phyloP scores from a whole-genome alignment of 2,797 vertebrate species.

The Molossus molossus region DNA sequence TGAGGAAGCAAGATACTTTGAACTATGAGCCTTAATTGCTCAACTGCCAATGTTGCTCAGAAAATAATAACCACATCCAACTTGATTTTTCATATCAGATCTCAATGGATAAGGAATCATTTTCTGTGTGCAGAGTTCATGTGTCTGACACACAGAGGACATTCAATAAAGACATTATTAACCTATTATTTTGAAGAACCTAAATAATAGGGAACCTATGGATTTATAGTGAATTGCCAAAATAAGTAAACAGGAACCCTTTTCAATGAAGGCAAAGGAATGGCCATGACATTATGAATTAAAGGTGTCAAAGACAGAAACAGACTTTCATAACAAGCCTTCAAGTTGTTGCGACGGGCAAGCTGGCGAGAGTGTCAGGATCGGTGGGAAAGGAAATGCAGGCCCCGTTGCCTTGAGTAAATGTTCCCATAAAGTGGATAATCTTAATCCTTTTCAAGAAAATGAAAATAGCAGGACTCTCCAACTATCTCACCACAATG shows the following conservation, averaged over 20 bases:
- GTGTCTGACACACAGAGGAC: not conserved
- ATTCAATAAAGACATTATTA: slow-evolving; percentile 37
- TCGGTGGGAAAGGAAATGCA: not conserved
- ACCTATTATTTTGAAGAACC: slow-evolving; percentile 43
- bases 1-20: not conserved
- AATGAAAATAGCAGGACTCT: not conserved
- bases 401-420: not conserved
- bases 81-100: slow-evolving; percentile 36
- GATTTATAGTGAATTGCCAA: not conserved
- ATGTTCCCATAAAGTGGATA: not conserved
- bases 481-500: not conserved
- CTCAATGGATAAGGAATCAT: not conserved
- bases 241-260: slow-evolving; percentile 18
- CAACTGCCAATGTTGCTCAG: not conserved
- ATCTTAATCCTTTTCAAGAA: slow-evolving; percentile 33
- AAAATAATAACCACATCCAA: not conserved
- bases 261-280: not conserved
- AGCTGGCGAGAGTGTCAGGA: not conserved
- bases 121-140: not conserved
- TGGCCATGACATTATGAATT: not conserved
- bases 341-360: not conserved
- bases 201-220: not conserved
- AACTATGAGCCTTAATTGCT: not conserved
- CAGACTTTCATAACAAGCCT: slow-evolving; percentile 15
- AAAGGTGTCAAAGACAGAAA: not conserved